Conservation (phyloP, 2,113 vertebrate species). For the Camelus dromedarius region DNA sequence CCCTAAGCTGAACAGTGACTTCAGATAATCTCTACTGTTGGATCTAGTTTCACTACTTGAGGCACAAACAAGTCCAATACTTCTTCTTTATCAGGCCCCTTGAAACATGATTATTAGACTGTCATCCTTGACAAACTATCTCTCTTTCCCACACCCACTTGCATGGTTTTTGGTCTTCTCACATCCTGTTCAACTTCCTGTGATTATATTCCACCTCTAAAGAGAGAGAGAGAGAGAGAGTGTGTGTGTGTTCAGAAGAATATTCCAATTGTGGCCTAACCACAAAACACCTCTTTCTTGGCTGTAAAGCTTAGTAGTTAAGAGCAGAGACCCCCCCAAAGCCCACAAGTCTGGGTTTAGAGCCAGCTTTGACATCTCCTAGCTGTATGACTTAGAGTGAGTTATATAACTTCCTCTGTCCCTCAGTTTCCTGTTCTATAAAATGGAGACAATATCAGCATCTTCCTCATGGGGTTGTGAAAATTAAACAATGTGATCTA, state of each 20-base stretch:
- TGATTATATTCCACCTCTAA: not conserved
- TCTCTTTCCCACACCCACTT: not conserved
- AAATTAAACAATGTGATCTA: not conserved
- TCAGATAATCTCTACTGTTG: not conserved
- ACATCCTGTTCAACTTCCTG: constrained; percentile 38
- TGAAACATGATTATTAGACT: not conserved
- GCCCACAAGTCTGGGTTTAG: not conserved
- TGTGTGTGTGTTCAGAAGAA: not conserved
- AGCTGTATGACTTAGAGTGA: not conserved
- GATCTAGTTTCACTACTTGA: constrained; percentile 31
- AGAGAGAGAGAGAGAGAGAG: not conserved
- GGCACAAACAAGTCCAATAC: not conserved
- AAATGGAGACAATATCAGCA: not conserved
- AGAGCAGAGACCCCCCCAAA: not conserved
- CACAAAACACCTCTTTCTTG: not conserved
- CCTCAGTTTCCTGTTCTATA: constrained; percentile 15
- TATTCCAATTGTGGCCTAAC: not conserved
- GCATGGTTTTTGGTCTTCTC: constrained; percentile 39
- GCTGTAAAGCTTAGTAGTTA: not conserved
- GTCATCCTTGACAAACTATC: not conserved
- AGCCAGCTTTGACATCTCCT: not conserved
- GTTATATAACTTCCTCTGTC: not conserved
- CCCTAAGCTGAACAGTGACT: constrained; percentile 12
- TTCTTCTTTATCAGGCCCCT: not conserved
- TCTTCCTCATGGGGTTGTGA: not conserved